These are phyloP conservation scores for Ennomos erosarius DNA, from an alignment of 2,888 invertebrate species.

Conservation along the genomic window DNA sequence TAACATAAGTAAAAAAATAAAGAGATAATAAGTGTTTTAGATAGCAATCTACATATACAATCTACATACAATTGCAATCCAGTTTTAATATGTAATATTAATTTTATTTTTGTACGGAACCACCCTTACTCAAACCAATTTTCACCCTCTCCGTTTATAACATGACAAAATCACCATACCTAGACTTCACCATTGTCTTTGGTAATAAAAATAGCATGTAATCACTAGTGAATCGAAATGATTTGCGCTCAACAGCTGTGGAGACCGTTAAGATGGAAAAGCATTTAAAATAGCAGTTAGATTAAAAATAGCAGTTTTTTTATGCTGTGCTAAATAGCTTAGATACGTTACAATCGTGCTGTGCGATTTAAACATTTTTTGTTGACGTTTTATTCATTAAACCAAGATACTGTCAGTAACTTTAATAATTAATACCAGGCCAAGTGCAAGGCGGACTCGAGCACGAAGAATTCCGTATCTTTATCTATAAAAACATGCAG, in stretches of 20 bases:
- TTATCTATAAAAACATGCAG: no score
- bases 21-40: no score
- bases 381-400: neutral
- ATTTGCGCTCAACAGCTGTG: constrained; percentile 19
- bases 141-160: constrained; percentile 18
- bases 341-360: constrained; percentile 10
- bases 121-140: constrained; percentile 4
- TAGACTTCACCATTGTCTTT: constrained; percentile 38
- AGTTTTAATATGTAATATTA: no score
- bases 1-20: no score
- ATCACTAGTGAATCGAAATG: constrained; percentile 29
- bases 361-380: constrained; percentile 15
- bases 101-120: constrained; percentile 15
- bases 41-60: no score
- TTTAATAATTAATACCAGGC: no score
- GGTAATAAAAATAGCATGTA: constrained; percentile 32
- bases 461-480: no score
- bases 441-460: no score
- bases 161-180: constrained; percentile 33
- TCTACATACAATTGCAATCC: no score
- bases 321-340: constrained; percentile 7
- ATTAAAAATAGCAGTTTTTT: neutral
- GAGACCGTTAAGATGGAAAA: constrained; percentile 19
- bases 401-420: neutral
- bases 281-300: constrained; percentile 22